These are phyloP conservation scores for Cossypha heuglini DNA, from an alignment of 2,797 vertebrate genomes.

Conservation along the genomic window DNA sequence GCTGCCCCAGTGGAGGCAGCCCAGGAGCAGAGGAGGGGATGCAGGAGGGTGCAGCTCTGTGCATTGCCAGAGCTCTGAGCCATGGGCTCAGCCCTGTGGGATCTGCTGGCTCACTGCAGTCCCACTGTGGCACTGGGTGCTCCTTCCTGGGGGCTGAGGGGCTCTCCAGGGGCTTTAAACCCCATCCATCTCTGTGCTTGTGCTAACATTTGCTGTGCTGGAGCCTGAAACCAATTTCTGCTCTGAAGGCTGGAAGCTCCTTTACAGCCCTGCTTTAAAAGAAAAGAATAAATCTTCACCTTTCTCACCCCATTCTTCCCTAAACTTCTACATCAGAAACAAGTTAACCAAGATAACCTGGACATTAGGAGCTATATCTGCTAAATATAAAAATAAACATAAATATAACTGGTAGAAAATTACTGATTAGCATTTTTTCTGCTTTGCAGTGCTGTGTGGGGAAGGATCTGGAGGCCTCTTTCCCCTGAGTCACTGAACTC, in stretches of 20 bases:
- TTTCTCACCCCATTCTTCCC: background rate
- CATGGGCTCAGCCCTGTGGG: background rate
- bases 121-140: too few relatives aligned
- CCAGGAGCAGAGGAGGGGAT: background rate
- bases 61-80: background rate
- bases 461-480: background rate
- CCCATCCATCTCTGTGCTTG: rapidly evolving
- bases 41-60: background rate
- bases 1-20: background rate
- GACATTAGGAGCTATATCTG: background rate
- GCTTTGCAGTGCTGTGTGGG: background rate
- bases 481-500: background rate
- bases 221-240: background rate
- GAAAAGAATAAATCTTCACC: rapidly evolving
- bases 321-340: background rate
- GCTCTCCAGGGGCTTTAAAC: background rate
- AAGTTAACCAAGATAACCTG: background rate
- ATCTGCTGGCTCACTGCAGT: rapidly evolving
- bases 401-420: background rate
- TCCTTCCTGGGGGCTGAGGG: background rate
- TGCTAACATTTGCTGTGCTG: background rate
- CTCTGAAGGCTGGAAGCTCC: background rate
- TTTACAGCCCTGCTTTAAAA: background rate
- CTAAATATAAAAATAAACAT: background rate
- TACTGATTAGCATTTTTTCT: background rate